Evolutionary conservation across 2,113 vertebrate species (phyloP).

Genomic region (Indri indri): DNA sequence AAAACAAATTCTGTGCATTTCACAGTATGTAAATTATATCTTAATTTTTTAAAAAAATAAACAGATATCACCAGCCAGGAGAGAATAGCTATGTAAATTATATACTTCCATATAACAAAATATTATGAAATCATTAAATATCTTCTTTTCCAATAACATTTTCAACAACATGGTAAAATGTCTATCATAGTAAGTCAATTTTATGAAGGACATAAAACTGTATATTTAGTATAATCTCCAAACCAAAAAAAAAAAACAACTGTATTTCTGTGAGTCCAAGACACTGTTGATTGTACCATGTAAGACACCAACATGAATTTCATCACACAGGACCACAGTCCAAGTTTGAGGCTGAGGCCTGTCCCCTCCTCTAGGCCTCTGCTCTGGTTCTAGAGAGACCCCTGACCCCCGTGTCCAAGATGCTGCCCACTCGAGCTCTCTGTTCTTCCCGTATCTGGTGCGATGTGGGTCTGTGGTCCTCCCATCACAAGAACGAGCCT

Average conservation of each 20-base stretch:
- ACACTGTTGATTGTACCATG: not conserved
- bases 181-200: not conserved
- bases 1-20: not conserved
- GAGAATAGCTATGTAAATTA: not conserved
- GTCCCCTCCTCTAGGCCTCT: not conserved
- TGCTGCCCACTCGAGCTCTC: not conserved
- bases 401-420: fast-evolving
- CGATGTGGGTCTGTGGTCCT: fast-evolving
- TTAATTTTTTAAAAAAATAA: not conserved
- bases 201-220: not conserved
- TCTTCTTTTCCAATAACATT: not conserved
- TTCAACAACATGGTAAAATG: not conserved
- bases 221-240: not conserved
- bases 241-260: no score
- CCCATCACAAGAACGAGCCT: fast-evolving
- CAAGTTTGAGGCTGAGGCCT: no score
- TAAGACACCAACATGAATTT: not conserved
- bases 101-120: not conserved
- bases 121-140: not conserved
- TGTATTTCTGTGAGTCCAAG: not conserved
- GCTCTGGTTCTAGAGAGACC: no score
- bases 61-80: not conserved
- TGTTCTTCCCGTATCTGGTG: fast-evolving
- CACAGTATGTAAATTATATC: not conserved
- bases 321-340: fast-evolving